Evolutionary conservation across 2,888 invertebrate species (phyloP).

Genomic region (Antheraea yamamai): DNA sequence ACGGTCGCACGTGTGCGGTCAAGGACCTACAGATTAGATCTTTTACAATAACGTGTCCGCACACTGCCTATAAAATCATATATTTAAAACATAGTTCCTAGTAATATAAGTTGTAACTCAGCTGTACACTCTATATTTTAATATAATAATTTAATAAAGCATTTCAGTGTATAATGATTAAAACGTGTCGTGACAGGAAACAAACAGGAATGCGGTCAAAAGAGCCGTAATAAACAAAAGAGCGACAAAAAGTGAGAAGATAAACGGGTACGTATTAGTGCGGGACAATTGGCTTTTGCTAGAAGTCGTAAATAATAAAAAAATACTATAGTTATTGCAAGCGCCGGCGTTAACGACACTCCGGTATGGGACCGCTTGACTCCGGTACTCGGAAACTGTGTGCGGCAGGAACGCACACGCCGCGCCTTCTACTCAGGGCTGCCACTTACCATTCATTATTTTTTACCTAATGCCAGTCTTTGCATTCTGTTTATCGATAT

Average conservation of each 20-base stretch:
- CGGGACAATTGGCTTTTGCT: background rate
- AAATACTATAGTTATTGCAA: conserved; percentile 1
- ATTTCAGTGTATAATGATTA: background rate
- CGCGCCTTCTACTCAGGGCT: background rate
- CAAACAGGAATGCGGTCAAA: background rate
- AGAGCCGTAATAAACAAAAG: background rate
- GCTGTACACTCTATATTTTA: background rate
- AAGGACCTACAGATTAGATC: background rate
- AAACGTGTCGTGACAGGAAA: background rate
- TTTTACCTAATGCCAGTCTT: background rate
- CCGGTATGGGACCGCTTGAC: background rate
- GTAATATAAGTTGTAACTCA: too few species aligned
- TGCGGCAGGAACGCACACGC: background rate
- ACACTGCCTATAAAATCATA: background rate
- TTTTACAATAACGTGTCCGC: background rate
- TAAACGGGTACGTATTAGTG: conserved; percentile 10
- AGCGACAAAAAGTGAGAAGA: background rate
- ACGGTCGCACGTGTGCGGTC: background rate
- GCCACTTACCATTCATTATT: background rate
- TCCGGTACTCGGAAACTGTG: conserved; percentile 18
- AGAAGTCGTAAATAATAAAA: conserved; percentile 12
- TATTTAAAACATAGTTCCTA: too few species aligned
- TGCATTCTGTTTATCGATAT: background rate
- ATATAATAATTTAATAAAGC: background rate
- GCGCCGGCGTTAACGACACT: conserved; percentile 22